A percentile compares a stretch with the other conserved stretches of the same genome.
These are phyloP conservation scores for Leucozona laternaria DNA, from an alignment of 2,888 invertebrate species.

Conservation along the genomic window DNA sequence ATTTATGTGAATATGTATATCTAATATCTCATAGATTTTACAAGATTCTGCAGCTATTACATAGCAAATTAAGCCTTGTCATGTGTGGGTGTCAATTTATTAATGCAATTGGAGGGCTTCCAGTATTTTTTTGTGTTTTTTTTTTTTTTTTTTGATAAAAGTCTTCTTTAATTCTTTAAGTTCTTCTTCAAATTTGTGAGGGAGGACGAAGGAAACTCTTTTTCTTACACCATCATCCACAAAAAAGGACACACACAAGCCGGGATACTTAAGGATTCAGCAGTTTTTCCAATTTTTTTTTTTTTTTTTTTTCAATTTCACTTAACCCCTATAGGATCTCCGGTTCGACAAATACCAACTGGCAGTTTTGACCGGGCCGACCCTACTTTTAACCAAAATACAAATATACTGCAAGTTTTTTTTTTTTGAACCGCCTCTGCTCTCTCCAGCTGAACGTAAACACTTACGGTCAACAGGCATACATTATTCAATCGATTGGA, in stretches of 20 bases:
- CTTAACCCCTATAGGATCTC: slow-evolving; percentile 72
- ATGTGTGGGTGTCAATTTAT: slow-evolving; percentile 72
- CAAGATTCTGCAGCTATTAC: slow-evolving; percentile 65
- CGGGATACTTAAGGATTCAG: slow-evolving; percentile 48
- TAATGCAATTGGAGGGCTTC: slow-evolving; percentile 69
- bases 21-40: slow-evolving; percentile 55
- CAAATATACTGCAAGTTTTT: slow-evolving; percentile 51
- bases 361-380: slow-evolving; percentile 57
- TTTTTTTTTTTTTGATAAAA: slow-evolving; percentile 51
- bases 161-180: slow-evolving; percentile 56
- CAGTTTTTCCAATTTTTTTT: slow-evolving; percentile 49
- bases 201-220: slow-evolving; percentile 9
- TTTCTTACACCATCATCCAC: not conserved
- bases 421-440: slow-evolving; percentile 8
- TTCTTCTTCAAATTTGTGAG: slow-evolving; percentile 15
- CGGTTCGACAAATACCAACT: slow-evolving; percentile 71
- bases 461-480: slow-evolving; percentile 71
- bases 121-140: slow-evolving; percentile 62
- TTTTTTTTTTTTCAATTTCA: slow-evolving; percentile 60
- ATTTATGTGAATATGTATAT: slow-evolving; percentile 28
- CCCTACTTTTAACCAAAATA: slow-evolving; percentile 70
- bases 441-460: slow-evolving; percentile 42
- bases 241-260: slow-evolving; percentile 8
- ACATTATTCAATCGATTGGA: slow-evolving; percentile 75
- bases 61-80: slow-evolving; percentile 70